Conservation (phyloP, 2,113 vertebrate genomes). For the Rhinoderma darwinii region DNA sequence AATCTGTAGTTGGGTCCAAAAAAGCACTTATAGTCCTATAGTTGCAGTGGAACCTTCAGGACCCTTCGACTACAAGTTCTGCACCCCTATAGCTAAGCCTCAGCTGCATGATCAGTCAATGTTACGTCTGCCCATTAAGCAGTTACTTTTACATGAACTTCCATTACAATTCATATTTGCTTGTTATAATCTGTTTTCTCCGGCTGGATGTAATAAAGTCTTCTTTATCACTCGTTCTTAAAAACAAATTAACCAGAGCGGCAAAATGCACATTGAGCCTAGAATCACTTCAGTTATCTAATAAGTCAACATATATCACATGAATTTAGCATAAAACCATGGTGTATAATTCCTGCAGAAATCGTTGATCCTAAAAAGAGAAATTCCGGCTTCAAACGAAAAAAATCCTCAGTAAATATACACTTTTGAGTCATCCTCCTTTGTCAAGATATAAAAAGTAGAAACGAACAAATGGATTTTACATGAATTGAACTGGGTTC, state of each 20-base stretch:
- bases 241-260: slow-evolving; percentile 13
- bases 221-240: slow-evolving; percentile 4
- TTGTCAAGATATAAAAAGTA: no score
- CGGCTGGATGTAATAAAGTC: not conserved
- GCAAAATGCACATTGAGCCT: not conserved
- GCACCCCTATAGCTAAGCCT: no score
- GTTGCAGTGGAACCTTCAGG: no score
- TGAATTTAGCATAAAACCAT: not conserved
- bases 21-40: no score
- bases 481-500: no score
- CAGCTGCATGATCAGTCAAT: not conserved
- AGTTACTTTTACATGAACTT: slow-evolving; percentile 11
- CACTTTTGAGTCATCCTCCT: not conserved
- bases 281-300: not conserved
- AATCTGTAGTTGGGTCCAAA: no score
- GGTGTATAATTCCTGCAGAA: not conserved
- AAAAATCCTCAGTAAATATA: not conserved
- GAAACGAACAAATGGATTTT: no score
- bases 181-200: slow-evolving; percentile 19
- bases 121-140: not conserved
- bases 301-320: not conserved
- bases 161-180: slow-evolving; percentile 12
- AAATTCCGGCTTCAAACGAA: not conserved
- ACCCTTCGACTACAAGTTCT: no score
- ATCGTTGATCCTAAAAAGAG: not conserved